Evolutionary conservation across 1,140 invertebrate species (phyloP).

Genomic region (Bombyx mandarina): DNA sequence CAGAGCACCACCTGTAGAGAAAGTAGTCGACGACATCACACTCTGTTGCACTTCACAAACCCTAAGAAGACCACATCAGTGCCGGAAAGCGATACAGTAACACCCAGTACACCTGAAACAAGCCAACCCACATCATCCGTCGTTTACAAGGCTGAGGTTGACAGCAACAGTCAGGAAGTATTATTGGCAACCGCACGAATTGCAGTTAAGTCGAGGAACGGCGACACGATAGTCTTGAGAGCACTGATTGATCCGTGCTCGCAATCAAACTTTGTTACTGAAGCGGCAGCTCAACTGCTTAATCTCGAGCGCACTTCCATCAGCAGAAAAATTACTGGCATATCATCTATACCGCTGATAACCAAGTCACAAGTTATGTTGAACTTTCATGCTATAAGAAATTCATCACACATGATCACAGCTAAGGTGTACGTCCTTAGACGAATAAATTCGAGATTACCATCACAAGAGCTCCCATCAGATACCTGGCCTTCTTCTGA

Average conservation of each 20-base stretch:
- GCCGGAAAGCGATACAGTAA: not conserved
- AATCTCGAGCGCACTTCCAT: no score
- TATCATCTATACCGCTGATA: conserved; percentile 14
- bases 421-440: conserved; percentile 18
- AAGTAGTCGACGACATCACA: no score
- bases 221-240: no score
- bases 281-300: no score
- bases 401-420: conserved; percentile 1
- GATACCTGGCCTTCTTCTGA: conserved; percentile 8
- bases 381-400: conserved; percentile 6
- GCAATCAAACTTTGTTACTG: no score
- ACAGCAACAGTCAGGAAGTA: no score
- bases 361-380: conserved; percentile 15
- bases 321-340: conserved; percentile 16
- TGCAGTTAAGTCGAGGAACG: no score
- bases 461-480: conserved; percentile 10
- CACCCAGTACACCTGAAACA: no score
- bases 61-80: not conserved
- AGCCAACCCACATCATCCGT: conserved; percentile 12
- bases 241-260: no score
- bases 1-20: conserved; percentile 8
- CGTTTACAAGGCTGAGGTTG: no score
- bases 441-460: conserved; percentile 17
- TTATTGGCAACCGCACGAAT: no score
- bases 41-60: no score